phyloP scores from a whole-genome alignment of 2,888 invertebrate species.

The Macrophya alboannulata region DNA sequence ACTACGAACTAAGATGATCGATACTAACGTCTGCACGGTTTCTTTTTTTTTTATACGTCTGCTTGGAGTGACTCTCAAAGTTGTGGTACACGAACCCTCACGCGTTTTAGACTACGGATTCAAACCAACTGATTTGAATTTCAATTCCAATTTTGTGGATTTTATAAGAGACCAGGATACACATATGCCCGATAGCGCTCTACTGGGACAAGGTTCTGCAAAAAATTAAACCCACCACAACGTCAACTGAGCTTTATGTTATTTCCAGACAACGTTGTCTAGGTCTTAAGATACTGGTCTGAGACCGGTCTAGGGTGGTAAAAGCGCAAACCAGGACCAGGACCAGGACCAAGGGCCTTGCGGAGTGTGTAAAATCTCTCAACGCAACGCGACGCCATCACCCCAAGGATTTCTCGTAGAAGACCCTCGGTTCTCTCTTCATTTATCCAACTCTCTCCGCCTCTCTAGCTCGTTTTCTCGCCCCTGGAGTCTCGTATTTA shows the following conservation, averaged over 20 bases:
- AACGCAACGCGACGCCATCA: background rate
- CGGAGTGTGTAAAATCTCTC: slow-evolving; percentile 19
- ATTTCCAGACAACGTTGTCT: slow-evolving; percentile 13
- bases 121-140: background rate
- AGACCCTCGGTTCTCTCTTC: background rate
- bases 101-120: background rate
- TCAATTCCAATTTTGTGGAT: background rate
- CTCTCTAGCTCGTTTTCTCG: slow-evolving; percentile 3
- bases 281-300: background rate
- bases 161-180: background rate
- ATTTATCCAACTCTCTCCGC: background rate
- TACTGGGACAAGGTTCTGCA: background rate
- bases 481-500: slow-evolving; percentile 27
- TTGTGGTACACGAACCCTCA: background rate
- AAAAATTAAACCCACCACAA: slow-evolving; percentile 33
- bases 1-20: slow-evolving; percentile 3
- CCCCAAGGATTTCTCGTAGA: background rate
- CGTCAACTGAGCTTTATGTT: slow-evolving; percentile 21
- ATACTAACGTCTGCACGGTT: background rate
- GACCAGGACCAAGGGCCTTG: background rate
- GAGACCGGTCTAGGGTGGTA: background rate
- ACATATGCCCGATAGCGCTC: no score
- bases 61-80: background rate
- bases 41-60: background rate
- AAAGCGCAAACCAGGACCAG: background rate